Base-by-base conservation (phyloP, 2,888 invertebrate genomes). In the Laspeyria flexula region DNA sequence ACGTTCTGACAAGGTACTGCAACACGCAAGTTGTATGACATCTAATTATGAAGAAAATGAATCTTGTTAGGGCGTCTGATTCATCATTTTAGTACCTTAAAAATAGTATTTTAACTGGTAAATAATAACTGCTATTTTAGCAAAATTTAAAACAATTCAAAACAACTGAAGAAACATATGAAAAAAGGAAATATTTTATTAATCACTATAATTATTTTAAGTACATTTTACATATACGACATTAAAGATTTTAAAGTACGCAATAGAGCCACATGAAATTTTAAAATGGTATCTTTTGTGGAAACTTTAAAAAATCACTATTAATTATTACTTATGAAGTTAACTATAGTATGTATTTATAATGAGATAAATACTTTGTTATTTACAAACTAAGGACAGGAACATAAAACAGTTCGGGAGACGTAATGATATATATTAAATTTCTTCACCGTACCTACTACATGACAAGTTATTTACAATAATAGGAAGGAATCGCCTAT, bases 401-500 rank as follows among this genome's bases (percentile, higher is more conserved):
- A 92, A 92, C 92, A 90, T 88, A 91, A 90, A 88, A 88, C 87
- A 90, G 90, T 89, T 90, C 85, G 79, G 83, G 84, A 87, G 85
- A 84, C 82, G 77, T 83, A 81, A 72, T 84, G 85, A 87, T 82
- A 90, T 90, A 91, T 91, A 90, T 90, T 91, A 92, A 42, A 85
- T 86, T 78, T 86, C 86, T 87, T 84, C 76, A 83, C 77, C 78
- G 75, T 82, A 83, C 61, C 77, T 81, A 79, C 79, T 83, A 85
- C 73, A 75, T 76, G 78, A 79, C 75, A 77, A 81, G 74, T 79
- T 90, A 91, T 90, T 79, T 90, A 91, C 90, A 90, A 67, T 78
- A 71, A 80, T 80, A 83, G 81, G 83, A 81, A 83, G 75, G 73
- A 80, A 79, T 79, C 75, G 83, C 75, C 75, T 89, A 90, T 88